Conservation (phyloP, 1,140 invertebrate species). For the Vanessa atalanta region DNA sequence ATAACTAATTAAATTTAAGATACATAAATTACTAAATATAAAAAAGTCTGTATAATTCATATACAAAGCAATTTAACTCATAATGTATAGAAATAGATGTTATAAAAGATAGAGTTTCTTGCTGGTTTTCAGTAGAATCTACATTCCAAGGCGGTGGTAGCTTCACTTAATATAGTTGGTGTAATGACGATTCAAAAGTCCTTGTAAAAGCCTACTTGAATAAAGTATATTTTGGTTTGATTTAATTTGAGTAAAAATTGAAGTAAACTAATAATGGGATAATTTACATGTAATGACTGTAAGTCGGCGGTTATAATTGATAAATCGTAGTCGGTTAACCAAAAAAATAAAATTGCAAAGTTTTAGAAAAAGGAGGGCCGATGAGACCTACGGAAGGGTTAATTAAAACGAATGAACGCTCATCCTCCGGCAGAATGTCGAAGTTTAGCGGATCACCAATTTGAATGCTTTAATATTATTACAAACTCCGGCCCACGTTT, state of each 20-base stretch:
- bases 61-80: too few species aligned
- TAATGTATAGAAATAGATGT: too few species aligned
- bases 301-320: constrained; percentile 59
- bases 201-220: too few species aligned
- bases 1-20: too few species aligned
- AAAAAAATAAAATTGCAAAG: constrained; percentile 48
- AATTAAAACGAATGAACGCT: constrained; percentile 77
- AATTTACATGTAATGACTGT: constrained; percentile 3
- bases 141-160: neutral
- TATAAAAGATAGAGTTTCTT: too few species aligned
- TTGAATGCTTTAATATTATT: constrained; percentile 80
- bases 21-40: too few species aligned
- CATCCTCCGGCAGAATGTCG: constrained; percentile 70
- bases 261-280: neutral
- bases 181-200: neutral
- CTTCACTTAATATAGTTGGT: neutral
- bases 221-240: too few species aligned
- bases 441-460: constrained; percentile 79
- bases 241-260: neutral
- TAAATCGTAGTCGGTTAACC: constrained; percentile 56
- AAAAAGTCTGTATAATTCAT: too few species aligned
- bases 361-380: constrained; percentile 61
- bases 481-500: constrained; percentile 73
- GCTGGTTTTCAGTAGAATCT: too few species aligned
- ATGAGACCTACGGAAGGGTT: constrained; percentile 69